These are phyloP conservation scores for Xerus inauris DNA, from an alignment of 2,113 vertebrate genomes.

Conservation along the genomic window DNA sequence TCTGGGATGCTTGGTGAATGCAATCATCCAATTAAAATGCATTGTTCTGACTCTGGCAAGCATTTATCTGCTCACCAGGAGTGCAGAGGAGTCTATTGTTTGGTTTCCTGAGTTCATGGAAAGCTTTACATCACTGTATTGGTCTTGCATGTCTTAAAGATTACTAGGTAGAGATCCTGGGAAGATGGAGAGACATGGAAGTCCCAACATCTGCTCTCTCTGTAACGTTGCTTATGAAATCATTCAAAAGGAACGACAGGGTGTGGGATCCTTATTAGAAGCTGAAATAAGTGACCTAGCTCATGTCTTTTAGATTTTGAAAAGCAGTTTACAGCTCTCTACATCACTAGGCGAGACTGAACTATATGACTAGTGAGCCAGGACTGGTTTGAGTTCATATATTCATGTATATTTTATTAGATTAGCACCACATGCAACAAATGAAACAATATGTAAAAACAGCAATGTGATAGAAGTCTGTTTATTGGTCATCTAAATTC, in stretches of 20 bases:
- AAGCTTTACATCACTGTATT: neutral
- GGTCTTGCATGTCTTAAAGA: neutral
- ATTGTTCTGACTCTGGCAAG: neutral
- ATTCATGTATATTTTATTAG: neutral
- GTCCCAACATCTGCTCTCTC: neutral
- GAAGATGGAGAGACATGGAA: neutral
- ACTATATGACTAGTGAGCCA: neutral
- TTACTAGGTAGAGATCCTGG: neutral
- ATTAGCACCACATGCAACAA: neutral
- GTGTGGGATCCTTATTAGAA: neutral
- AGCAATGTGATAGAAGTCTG: neutral
- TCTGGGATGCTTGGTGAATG: neutral
- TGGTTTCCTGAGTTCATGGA: neutral
- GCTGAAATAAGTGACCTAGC: neutral
- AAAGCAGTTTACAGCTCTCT: neutral
- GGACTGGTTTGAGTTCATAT: neutral
- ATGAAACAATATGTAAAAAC: neutral
- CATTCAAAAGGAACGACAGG: neutral
- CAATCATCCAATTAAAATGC: neutral
- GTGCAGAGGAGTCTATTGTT: neutral
- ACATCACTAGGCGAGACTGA: neutral
- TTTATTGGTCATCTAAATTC: neutral
- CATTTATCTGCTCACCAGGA: neutral
- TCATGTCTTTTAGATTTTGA: neutral
- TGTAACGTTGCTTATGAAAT: neutral